Evolutionary conservation across 2,113 vertebrate species (phyloP), one percentile per base, ranked within the genome.

Genomic region (Micromys minutus): DNA sequence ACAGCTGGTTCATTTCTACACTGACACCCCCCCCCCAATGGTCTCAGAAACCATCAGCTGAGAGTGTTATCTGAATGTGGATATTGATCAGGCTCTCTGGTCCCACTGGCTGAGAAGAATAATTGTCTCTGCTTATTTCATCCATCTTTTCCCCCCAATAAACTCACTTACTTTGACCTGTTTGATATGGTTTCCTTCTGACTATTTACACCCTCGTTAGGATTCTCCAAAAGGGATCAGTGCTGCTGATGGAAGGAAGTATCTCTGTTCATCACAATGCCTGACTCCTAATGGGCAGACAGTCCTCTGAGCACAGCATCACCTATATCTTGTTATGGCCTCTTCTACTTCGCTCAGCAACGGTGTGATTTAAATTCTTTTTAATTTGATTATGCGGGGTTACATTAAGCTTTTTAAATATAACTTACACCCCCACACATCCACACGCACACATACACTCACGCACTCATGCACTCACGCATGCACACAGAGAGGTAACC

Each of bases 391-490:
- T 85, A 7, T 65, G 47, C 16, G 45, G 81, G 59, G 8, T 65
- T 84, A 45, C 16, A 63, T 45, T 45, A 65, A 84, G 57, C 55
- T 39, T 79, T 55, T 81, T 59, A 63, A 63, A 63, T 31, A 63
- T 39, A 84, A 45, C 3, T 86, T 93, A 59, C 57, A 59, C 5
- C 1, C 57, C 12, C 12, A 13, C 55, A 22, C 57, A 59, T 0
- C 5, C 57, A 21, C 57, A 59, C 57, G 16, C 57, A 59, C 19
- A 21, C 19, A 59, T 5, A 59, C 19, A 21, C 57, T 6, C 26
- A 57, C 7, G 1, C 9, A 16, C 0, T 0, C 7, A 19, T 13
- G 9, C n/a, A 34, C 15, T 36, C 29, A 17, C 17, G 39, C 50
- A 80, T 4, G 11, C 24, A 61, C 2, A 52, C 36, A 10, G 67